These are phyloP conservation scores for Taurulus bubalis DNA, from an alignment of 2,113 vertebrate genomes.

Conservation along the genomic window DNA sequence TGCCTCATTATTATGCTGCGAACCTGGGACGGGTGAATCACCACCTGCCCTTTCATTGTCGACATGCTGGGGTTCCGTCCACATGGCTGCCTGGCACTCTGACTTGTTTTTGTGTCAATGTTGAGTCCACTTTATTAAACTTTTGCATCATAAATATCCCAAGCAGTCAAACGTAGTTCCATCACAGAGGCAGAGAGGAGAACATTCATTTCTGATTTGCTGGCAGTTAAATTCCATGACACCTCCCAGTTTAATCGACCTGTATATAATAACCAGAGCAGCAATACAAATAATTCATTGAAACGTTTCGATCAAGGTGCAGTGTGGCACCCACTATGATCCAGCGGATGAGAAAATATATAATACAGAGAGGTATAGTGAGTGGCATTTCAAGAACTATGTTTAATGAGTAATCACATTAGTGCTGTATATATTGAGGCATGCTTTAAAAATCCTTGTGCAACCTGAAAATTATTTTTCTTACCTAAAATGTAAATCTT, in stretches of 20 bases:
- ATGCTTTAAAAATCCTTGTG: not conserved
- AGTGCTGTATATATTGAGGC: not conserved
- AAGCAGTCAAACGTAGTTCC: constrained; percentile 12
- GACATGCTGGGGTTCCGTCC: constrained; percentile 22
- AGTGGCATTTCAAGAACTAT: not conserved
- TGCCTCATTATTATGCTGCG: constrained; percentile 55
- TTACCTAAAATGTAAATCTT: not conserved
- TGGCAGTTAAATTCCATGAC: not conserved
- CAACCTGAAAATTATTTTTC: not conserved
- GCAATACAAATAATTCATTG: not conserved
- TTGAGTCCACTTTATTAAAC: constrained; percentile 35
- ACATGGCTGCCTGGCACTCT: constrained; percentile 33
- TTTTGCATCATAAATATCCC: constrained; percentile 51
- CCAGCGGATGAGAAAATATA: not conserved
- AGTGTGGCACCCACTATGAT: not conserved
- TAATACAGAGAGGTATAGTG: not conserved
- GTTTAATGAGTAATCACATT: not conserved
- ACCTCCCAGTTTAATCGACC: not conserved
- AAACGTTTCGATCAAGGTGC: not conserved
- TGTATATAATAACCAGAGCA: not conserved
- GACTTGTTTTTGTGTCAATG: constrained; percentile 45
- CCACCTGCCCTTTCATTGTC: constrained; percentile 54
- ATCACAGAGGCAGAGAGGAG: not conserved
- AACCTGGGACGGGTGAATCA: constrained; percentile 45
- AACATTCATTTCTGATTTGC: constrained; percentile 14